Percentiles rank a stretch among this genome's conserved stretches.
Evolutionary conservation across 2,113 vertebrate species (phyloP).

Genomic region (Equus przewalskii): DNA sequence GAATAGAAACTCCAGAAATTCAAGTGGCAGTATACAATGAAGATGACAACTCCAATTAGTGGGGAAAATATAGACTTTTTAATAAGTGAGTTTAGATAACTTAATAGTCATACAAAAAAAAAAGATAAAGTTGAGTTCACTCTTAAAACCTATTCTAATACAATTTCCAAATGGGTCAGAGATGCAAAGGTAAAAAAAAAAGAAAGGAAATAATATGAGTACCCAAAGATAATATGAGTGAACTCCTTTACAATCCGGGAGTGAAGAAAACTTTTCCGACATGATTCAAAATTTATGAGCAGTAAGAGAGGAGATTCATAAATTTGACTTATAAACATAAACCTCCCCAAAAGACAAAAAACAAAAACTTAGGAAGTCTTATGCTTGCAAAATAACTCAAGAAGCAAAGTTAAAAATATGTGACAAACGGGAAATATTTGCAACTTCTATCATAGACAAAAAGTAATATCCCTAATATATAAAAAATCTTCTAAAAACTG

Average conservation of each 20-base stretch:
- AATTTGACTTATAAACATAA: slow-evolving; percentile 26
- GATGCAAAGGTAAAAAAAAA: background rate
- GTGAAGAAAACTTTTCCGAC: background rate
- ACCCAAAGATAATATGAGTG: background rate
- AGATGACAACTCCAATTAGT: background rate
- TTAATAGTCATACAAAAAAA: background rate
- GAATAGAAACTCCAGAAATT: background rate
- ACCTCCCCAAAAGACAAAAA: background rate
- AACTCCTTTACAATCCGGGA: background rate
- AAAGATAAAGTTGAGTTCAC: background rate
- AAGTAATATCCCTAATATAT: background rate
- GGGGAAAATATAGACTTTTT: background rate
- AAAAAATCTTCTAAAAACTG: background rate
- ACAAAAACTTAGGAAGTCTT: background rate
- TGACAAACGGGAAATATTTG: background rate
- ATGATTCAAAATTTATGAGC: background rate
- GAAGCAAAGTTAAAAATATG: background rate
- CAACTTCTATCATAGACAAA: background rate
- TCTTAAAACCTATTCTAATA: slow-evolving; percentile 3
- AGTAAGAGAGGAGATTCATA: background rate
- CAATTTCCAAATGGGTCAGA: background rate
- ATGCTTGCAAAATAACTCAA: background rate
- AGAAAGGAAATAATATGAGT: background rate
- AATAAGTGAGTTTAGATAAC: background rate
- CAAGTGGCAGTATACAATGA: background rate